Conservation (phyloP, 2,888 invertebrate species). For the Lasioglossum lativentre region DNA sequence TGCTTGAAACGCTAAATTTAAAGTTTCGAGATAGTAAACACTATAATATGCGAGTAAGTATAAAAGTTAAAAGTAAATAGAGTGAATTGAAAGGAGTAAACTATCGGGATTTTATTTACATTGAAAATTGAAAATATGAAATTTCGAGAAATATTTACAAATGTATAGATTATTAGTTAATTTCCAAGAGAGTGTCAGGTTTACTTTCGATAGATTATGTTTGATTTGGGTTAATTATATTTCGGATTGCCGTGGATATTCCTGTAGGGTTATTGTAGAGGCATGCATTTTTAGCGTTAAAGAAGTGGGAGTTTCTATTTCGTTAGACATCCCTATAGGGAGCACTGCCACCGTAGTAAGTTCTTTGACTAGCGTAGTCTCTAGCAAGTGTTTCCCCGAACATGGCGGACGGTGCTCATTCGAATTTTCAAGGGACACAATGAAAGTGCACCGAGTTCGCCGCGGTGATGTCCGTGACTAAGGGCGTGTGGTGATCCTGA, state of each 20-base stretch:
- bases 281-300: neutral
- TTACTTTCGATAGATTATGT: neutral
- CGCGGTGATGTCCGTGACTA: slow-evolving; percentile 66
- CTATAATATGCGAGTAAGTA: too few species aligned
- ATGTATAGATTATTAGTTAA: neutral
- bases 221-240: neutral
- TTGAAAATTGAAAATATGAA: neutral
- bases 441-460: slow-evolving; percentile 71
- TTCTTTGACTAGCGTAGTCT: slow-evolving; percentile 68
- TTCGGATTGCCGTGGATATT: neutral
- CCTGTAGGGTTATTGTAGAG: neutral
- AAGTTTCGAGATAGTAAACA: too few species aligned
- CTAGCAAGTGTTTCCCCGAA: slow-evolving; percentile 77
- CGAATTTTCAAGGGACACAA: slow-evolving; percentile 77
- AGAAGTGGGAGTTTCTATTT: slow-evolving; percentile 31
- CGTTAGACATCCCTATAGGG: slow-evolving; percentile 60
- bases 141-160: neutral
- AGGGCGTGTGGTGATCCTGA: slow-evolving; percentile 71
- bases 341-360: slow-evolving; percentile 58
- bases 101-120: neutral
- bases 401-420: slow-evolving; percentile 78
- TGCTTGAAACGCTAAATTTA: too few species aligned
- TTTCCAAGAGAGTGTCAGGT: neutral
- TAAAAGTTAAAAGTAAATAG: too few species aligned
- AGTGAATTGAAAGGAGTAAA: neutral